Conservation (phyloP, 2,888 invertebrate species). For the Rugalucina vietnamica region DNA sequence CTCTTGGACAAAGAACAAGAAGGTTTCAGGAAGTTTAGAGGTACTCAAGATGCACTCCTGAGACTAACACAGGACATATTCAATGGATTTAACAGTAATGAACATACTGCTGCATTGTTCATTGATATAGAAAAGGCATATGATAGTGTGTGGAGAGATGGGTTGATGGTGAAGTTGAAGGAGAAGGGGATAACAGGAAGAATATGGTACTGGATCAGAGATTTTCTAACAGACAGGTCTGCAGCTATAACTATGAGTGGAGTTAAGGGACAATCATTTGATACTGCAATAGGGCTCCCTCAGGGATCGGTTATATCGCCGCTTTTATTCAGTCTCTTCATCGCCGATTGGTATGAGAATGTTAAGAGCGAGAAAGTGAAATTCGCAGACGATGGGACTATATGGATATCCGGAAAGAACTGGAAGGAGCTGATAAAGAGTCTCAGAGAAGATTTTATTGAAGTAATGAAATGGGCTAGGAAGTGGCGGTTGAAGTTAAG, state of each 20-base stretch:
- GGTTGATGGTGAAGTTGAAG: conserved; percentile 28
- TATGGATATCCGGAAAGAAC: background rate
- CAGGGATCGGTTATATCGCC: conserved; percentile 17
- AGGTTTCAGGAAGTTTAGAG: conserved; percentile 22
- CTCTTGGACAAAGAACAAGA: conserved; percentile 20
- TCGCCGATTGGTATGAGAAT: conserved; percentile 1
- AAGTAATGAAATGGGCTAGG: background rate
- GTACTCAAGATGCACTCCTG: conserved; percentile 25
- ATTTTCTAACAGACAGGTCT: conserved; percentile 18
- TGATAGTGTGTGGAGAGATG: conserved; percentile 40
- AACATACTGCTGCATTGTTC: conserved; percentile 4
- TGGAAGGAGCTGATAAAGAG: background rate
- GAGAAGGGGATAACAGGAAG: conserved; percentile 24
- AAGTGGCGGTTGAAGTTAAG: conserved; percentile 7
- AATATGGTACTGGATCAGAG: background rate
- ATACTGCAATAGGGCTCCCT: conserved; percentile 1
- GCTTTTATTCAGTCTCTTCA: background rate
- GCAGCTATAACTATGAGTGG: background rate
- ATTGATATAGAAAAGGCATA: conserved; percentile 40
- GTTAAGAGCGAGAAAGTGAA: conserved; percentile 4
- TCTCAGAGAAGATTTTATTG: background rate
- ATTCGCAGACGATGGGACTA: conserved; percentile 24
- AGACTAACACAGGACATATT: conserved; percentile 17
- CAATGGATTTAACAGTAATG: conserved; percentile 29
- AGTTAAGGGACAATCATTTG: background rate